These are phyloP conservation scores for Zophobas atratus DNA, from an alignment of 1,140 invertebrate species.

Conservation along the genomic window DNA sequence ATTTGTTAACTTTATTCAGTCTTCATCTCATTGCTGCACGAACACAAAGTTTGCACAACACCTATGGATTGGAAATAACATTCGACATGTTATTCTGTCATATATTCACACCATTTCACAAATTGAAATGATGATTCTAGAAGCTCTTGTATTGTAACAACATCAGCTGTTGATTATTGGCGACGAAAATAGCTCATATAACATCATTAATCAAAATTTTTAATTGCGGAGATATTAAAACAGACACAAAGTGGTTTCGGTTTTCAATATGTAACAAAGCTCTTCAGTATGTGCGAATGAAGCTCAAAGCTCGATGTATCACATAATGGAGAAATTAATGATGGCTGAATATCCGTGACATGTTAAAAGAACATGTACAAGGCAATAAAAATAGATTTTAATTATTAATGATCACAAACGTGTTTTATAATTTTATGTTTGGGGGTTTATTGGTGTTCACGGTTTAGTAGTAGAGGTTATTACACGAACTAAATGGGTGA, in stretches of 20 bases:
- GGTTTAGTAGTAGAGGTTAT: background rate
- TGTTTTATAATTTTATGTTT: conserved; percentile 3
- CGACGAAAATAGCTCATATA: background rate
- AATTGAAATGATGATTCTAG: background rate
- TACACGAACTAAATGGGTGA: background rate
- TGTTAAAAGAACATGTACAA: conserved; percentile 8
- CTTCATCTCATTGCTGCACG: conserved; percentile 35
- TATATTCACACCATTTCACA: background rate
- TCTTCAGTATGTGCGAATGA: conserved; percentile 19
- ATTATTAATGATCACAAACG: conserved; percentile 25
- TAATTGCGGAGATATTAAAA: conserved; percentile 22
- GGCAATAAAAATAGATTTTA: conserved; percentile 33
- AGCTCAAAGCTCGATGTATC: conserved; percentile 27
- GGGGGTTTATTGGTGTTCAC: conserved; percentile 1
- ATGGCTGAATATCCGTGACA: background rate
- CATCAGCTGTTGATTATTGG: background rate
- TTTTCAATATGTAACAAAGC: conserved; percentile 40
- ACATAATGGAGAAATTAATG: conserved; percentile 45
- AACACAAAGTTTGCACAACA: conserved; percentile 20
- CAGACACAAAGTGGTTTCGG: conserved; percentile 28
- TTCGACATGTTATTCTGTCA: conserved; percentile 16
- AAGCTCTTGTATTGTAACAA: background rate
- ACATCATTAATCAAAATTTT: conserved; percentile 38
- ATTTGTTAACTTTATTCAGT: conserved; percentile 37
- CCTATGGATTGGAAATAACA: conserved; percentile 11